These are phyloP conservation scores for Pleuronectes platessa DNA, from an alignment of 2,113 vertebrate species.

Conservation along the genomic window DNA sequence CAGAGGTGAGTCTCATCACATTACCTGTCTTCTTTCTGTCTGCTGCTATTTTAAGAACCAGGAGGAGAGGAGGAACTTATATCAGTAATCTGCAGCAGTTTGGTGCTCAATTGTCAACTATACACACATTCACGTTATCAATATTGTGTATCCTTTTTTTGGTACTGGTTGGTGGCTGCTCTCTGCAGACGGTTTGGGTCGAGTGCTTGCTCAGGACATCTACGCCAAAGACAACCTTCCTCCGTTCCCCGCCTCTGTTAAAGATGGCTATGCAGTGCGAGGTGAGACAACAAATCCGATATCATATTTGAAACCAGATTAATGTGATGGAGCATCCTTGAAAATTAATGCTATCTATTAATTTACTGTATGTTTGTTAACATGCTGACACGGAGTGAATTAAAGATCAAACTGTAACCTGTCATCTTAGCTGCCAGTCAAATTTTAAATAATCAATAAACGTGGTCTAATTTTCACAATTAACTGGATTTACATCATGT, in stretches of 20 bases:
- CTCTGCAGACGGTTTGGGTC: slow-evolving; percentile 93
- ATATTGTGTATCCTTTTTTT: neutral
- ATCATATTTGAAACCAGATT: neutral
- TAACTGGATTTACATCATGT: slow-evolving; percentile 24
- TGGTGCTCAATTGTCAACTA: neutral
- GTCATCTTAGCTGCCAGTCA: neutral
- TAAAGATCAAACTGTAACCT: no score
- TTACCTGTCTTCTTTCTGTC: neutral
- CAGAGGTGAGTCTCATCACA: slow-evolving; percentile 84
- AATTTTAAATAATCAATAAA: neutral
- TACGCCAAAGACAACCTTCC: slow-evolving; percentile 99
- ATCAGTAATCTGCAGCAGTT: neutral
- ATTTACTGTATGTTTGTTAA: neutral
- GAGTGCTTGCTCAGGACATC: slow-evolving; percentile 98
- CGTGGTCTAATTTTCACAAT: slow-evolving; percentile 16
- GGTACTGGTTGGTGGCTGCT: neutral
- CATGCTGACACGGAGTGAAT: neutral
- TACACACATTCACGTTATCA: neutral
- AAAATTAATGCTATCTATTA: neutral
- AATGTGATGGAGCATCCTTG: no score
- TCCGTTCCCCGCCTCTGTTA: slow-evolving; percentile 97
- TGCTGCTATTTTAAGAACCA: neutral
- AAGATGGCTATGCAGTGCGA: slow-evolving; percentile 98
- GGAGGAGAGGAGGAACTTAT: neutral
- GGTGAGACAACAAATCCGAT: slow-evolving; percentile 79